phyloP scores from a whole-genome alignment of 2,113 vertebrate species.

The Pangasianodon gigas region DNA sequence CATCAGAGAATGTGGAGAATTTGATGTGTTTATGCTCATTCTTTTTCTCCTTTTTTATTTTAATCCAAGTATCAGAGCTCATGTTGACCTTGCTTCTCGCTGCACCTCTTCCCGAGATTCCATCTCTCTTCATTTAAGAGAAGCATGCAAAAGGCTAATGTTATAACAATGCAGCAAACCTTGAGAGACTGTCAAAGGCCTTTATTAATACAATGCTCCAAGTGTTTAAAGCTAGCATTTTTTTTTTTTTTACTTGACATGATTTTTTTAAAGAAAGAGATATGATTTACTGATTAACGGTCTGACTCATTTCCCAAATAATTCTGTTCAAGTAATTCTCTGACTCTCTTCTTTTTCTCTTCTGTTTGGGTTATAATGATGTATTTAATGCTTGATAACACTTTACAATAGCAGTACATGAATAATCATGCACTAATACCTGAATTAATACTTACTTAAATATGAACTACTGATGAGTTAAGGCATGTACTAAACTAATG shows the following conservation, averaged over 20 bases:
- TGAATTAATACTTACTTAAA: no score
- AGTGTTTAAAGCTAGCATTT: not conserved
- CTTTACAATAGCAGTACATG: no score
- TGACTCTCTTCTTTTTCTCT: not conserved
- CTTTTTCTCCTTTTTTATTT: not conserved
- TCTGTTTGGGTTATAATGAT: not conserved
- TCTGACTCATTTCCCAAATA: not conserved
- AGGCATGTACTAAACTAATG: no score
- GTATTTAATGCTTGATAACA: not conserved
- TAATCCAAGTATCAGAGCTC: not conserved
- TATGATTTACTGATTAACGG: not conserved
- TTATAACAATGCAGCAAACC: constrained; percentile 45
- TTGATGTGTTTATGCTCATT: constrained; percentile 23
- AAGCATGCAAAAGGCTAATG: constrained; percentile 39
- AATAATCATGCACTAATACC: no score
- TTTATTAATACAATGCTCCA: not conserved
- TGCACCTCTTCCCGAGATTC: not conserved
- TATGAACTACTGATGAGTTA: no score
- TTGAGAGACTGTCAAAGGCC: constrained; percentile 25
- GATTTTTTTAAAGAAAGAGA: not conserved
- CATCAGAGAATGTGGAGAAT: constrained; percentile 16
- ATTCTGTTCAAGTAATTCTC: not conserved
- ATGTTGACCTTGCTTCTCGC: constrained; percentile 27
- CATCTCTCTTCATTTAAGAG: constrained; percentile 31
- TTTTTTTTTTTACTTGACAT: not conserved